Evolutionary conservation across 1,140 invertebrate species (phyloP), one percentile per base, ranked within the genome.

Genomic region (Anadara kagoshimensis): DNA sequence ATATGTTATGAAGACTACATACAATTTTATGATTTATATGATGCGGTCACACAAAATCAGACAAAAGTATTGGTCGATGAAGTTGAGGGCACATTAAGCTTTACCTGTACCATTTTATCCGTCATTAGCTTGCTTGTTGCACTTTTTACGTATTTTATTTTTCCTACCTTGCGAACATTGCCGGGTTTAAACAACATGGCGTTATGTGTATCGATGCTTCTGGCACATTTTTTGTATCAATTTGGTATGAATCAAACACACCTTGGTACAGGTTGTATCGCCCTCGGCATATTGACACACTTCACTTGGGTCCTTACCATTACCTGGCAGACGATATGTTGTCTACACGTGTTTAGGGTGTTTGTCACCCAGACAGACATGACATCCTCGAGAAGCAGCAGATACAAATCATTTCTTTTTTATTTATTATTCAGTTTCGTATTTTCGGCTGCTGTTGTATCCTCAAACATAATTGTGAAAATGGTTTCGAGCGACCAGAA

Each of bases 281-380:
- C 36, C 8, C 54, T 70, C 43, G 73, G 67, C 5, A 67, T 75
- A 3, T 16, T 64, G 24, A 70, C 61, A 5, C 73, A 75, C 66
- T 75, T 65, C 20, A 62, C 61, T n/a, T 63, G 61, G 54, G 61
- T 75, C 18, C 47, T 26, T 22, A 47, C 62, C 11, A 57, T 75
- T 49, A 51, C 49, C 26, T 66, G 68, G 54, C 66, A 70, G 73
- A 70, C 54, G 18, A 56, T 75, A 5, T 75, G 67, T 49, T 65
- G 61, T n/a, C n/a, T 70, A n/a, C 73, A 75, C 56, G 71, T 67
- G 73, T 69, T 61, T 26, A 56, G n/a, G 10, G 73, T 70, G 16
- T 75, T 75, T 67, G 57, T 24, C 22, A 56, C 43, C n/a, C 22
- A 36, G 29, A 36, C 29, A 36, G 29, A 36, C 56, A 24, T 11